Evolutionary conservation across 2,113 vertebrate genomes (phyloP).

Genomic region (Coptodon bakossiorum): DNA sequence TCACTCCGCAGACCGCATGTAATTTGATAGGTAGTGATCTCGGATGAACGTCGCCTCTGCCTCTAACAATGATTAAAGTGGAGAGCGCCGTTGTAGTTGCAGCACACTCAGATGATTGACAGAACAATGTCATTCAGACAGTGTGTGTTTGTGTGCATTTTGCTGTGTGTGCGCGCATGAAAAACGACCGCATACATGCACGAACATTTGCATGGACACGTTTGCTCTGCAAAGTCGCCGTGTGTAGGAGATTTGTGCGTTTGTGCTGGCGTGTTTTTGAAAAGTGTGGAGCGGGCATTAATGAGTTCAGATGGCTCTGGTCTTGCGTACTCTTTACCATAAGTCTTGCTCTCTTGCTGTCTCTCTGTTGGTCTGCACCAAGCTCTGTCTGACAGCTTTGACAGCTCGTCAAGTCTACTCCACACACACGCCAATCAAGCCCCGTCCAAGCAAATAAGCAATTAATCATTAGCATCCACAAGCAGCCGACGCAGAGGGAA

Average conservation of each 20-base stretch:
- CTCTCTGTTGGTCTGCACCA: neutral
- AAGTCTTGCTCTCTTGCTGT: neutral
- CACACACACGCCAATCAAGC: constrained; percentile 50
- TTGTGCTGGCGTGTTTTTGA: neutral
- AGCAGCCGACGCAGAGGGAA: constrained; percentile 8
- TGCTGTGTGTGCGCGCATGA: neutral
- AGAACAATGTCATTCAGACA: constrained; percentile 37
- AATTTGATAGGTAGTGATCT: constrained; percentile 41
- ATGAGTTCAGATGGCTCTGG: constrained; percentile 35
- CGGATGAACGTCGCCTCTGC: constrained; percentile 7
- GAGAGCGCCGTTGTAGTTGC: neutral
- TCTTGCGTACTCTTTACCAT: constrained; percentile 8
- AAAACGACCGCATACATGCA: neutral
- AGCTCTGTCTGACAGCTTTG: constrained; percentile 50
- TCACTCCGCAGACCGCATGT: neutral
- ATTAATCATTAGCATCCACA: constrained; percentile 61
- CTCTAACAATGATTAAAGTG: constrained; percentile 48
- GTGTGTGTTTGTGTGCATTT: neutral
- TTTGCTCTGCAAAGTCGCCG: neutral
- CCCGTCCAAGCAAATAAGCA: constrained; percentile 54
- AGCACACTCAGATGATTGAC: constrained; percentile 38
- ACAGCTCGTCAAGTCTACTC: constrained; percentile 60
- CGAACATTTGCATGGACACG: neutral
- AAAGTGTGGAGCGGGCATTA: neutral
- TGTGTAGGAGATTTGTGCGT: neutral